Conservation (phyloP, 1,140 invertebrate species). For the Euura lappo region DNA sequence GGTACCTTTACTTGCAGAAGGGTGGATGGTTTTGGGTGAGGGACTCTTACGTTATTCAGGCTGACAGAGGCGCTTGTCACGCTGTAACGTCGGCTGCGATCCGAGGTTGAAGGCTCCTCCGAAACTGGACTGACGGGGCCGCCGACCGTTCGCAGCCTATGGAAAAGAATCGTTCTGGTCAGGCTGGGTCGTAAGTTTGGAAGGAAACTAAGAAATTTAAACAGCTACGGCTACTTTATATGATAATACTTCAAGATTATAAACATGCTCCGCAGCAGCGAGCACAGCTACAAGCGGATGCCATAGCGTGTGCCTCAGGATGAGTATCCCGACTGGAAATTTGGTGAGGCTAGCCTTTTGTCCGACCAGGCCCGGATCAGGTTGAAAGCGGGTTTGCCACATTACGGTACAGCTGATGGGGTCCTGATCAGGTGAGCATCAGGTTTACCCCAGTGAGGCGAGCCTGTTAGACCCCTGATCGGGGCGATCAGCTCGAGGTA, state of each 20-base stretch:
- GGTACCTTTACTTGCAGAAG: slow-evolving; percentile 42
- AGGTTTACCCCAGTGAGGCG: too few relatives aligned
- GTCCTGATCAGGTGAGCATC: too few relatives aligned
- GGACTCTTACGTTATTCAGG: slow-evolving; percentile 48
- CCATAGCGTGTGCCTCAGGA: too few relatives aligned
- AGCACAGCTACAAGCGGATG: too few relatives aligned
- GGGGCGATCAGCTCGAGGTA: too few relatives aligned
- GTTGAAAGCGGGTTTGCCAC: too few relatives aligned
- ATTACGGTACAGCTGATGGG: too few relatives aligned
- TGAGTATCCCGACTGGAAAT: too few relatives aligned
- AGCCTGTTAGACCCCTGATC: too few relatives aligned
- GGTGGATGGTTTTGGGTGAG: slow-evolving; percentile 41
- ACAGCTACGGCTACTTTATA: too few relatives aligned
- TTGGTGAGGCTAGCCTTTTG: too few relatives aligned
- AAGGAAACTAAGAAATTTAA: slow-evolving; percentile 13
- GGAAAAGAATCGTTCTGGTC: background rate
- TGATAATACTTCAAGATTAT: background rate
- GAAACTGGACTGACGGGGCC: slow-evolving; percentile 39
- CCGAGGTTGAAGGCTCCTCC: slow-evolving; percentile 39
- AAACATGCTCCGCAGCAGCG: background rate
- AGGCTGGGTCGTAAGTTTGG: slow-evolving; percentile 3
- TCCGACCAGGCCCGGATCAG: too few relatives aligned
- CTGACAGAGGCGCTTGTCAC: slow-evolving; percentile 41
- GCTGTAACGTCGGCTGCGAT: slow-evolving; percentile 40
- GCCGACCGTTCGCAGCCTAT: slow-evolving; percentile 41